These are phyloP conservation scores for Thera britannica DNA, from an alignment of 2,888 invertebrate species.

Conservation along the genomic window DNA sequence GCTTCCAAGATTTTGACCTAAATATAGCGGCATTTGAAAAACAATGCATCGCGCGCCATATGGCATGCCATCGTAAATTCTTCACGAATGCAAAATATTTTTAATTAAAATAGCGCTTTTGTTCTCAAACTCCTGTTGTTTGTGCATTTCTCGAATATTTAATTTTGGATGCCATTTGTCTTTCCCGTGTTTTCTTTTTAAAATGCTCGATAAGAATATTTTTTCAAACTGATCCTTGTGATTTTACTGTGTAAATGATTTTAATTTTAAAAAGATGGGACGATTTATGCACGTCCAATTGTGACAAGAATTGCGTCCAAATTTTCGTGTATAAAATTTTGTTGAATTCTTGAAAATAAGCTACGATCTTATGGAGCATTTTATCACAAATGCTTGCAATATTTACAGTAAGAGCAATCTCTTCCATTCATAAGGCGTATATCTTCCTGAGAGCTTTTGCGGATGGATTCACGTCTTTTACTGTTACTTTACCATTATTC, in stretches of 20 bases:
- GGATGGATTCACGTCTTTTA: conserved; percentile 32
- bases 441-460: conserved; percentile 35
- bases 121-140: conserved; percentile 38
- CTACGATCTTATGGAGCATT: background rate
- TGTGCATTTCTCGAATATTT: conserved; percentile 33
- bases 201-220: background rate
- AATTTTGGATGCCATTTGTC: conserved; percentile 15
- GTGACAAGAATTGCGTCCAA: no score
- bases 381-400: conserved; percentile 9
- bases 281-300: no score
- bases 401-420: conserved; percentile 14
- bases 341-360: background rate
- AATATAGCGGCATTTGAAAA: background rate
- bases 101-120: conserved; percentile 42
- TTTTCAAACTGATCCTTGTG: background rate
- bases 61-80: conserved; percentile 47
- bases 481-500: conserved; percentile 34
- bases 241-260: background rate
- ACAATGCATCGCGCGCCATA: background rate
- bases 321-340: background rate
- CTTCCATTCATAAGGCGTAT: conserved; percentile 5
- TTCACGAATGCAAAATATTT: conserved; percentile 51
- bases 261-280: no score
- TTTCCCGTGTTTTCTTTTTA: conserved; percentile 9
- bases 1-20: background rate